Conservation (phyloP, 2,797 vertebrate species). For the Thamnophis elegans region DNA sequence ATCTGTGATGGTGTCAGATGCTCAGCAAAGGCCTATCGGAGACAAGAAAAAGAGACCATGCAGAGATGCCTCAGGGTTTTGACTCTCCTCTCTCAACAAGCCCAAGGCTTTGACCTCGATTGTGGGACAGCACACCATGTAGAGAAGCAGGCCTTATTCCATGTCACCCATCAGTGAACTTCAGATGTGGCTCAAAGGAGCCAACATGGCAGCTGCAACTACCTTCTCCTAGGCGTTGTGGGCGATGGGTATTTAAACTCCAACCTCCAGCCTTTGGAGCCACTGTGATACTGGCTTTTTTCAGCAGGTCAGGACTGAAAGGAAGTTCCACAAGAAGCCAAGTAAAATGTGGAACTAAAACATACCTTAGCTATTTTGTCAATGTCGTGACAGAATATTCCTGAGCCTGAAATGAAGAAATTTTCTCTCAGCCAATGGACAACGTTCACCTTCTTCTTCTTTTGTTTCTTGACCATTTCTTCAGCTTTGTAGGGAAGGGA, state of each 20-base stretch:
- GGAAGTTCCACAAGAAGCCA: too few relatives aligned
- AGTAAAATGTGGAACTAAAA: neutral
- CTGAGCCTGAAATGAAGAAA: neutral
- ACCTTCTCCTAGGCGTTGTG: too few relatives aligned
- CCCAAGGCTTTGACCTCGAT: neutral
- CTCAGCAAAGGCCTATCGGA: constrained; percentile 10
- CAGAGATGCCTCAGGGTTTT: neutral
- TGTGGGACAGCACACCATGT: neutral
- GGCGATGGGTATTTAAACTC: too few relatives aligned
- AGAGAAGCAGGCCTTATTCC: neutral
- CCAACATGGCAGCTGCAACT: neutral
- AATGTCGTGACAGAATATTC: neutral
- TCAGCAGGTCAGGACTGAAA: neutral
- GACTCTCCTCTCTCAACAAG: too few relatives aligned
- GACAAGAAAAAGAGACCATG: neutral
- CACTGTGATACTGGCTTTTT: neutral
- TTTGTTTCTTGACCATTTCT: neutral
- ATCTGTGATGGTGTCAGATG: neutral
- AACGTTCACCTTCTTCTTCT: neutral
- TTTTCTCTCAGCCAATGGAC: constrained; percentile 7
- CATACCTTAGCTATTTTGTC: constrained; percentile 6
- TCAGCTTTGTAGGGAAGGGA: neutral
- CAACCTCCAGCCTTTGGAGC: too few relatives aligned
- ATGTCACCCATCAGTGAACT: neutral
- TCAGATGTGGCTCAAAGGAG: neutral